These are phyloP conservation scores for Lutjanus argentimaculatus DNA, from an alignment of 2,797 vertebrate genomes.

Conservation along the genomic window DNA sequence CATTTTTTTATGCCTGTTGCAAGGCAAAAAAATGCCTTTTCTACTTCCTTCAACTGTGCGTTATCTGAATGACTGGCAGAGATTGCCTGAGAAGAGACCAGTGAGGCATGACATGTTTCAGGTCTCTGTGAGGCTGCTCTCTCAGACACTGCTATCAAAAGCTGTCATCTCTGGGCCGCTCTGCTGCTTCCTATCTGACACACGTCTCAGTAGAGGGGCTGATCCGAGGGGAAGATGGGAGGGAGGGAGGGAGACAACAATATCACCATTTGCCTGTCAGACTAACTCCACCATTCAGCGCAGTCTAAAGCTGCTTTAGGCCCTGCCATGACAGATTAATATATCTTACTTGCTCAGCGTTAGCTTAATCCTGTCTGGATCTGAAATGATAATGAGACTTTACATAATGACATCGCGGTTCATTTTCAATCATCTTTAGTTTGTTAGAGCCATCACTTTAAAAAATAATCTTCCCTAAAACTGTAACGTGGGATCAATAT, in stretches of 20 bases:
- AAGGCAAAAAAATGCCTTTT: neutral
- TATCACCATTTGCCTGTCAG: slow-evolving; percentile 66
- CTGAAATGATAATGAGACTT: slow-evolving; percentile 39
- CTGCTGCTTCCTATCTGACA: slow-evolving; percentile 67
- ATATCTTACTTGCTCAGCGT: slow-evolving; percentile 40
- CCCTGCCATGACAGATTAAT: slow-evolving; percentile 43
- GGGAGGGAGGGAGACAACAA: slow-evolving; percentile 39
- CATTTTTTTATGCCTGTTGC: neutral
- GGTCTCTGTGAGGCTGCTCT: slow-evolving; percentile 52
- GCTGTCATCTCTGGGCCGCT: slow-evolving; percentile 69
- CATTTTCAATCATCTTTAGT: slow-evolving; percentile 10
- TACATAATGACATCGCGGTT: slow-evolving; percentile 25
- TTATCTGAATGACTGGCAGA: slow-evolving; percentile 27
- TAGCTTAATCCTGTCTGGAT: slow-evolving; percentile 46
- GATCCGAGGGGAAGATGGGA: slow-evolving; percentile 35
- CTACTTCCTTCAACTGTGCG: neutral
- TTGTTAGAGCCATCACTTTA: slow-evolving; percentile 1
- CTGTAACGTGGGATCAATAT: neutral
- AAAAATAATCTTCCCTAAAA: neutral
- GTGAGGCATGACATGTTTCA: slow-evolving; percentile 54
- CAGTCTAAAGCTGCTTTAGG: slow-evolving; percentile 43
- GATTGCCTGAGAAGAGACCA: slow-evolving; percentile 40
- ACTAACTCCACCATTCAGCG: slow-evolving; percentile 24
- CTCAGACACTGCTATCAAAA: slow-evolving; percentile 63
- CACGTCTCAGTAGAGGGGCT: slow-evolving; percentile 50